These are phyloP conservation scores for Oreochromis niloticus DNA, from an alignment of 2,113 vertebrate species.

Conservation along the genomic window DNA sequence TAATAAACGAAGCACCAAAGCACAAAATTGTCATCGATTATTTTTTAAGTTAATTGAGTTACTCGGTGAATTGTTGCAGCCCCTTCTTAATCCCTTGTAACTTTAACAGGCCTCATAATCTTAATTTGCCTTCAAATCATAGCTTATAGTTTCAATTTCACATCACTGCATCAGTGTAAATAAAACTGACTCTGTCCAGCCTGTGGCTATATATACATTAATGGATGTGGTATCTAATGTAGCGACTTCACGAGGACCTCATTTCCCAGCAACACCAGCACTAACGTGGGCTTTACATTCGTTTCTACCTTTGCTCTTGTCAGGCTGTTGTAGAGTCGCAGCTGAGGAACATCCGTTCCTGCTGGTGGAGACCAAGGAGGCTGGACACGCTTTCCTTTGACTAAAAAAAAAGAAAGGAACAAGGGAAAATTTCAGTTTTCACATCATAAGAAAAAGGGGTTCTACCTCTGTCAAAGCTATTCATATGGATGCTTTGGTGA, in stretches of 20 bases:
- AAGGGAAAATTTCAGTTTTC: not conserved
- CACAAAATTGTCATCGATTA: not conserved
- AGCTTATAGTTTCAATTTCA: not conserved
- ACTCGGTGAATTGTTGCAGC: not conserved
- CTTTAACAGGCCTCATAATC: not conserved
- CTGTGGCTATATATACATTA: accelerated
- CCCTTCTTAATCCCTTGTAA: not conserved
- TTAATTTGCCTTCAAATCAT: not conserved
- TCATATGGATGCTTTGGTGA: not conserved
- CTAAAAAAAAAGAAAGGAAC: conserved; percentile 45
- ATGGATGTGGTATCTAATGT: no score
- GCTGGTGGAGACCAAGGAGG: conserved; percentile 81
- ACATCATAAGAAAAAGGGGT: not conserved
- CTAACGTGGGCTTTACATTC: not conserved
- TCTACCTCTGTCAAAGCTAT: not conserved
- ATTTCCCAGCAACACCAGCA: not conserved
- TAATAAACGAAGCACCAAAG: not conserved
- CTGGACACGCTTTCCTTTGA: conserved; percentile 81
- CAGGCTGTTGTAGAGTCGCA: conserved; percentile 93
- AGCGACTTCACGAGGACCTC: not conserved
- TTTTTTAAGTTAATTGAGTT: not conserved
- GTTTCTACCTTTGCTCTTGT: conserved; percentile 82
- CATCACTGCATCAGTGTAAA: not conserved
- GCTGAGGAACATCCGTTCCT: conserved; percentile 75
- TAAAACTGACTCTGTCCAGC: not conserved